Evolutionary conservation across 2,113 vertebrate genomes (phyloP).

Genomic region (Amia ocellicauda): DNA sequence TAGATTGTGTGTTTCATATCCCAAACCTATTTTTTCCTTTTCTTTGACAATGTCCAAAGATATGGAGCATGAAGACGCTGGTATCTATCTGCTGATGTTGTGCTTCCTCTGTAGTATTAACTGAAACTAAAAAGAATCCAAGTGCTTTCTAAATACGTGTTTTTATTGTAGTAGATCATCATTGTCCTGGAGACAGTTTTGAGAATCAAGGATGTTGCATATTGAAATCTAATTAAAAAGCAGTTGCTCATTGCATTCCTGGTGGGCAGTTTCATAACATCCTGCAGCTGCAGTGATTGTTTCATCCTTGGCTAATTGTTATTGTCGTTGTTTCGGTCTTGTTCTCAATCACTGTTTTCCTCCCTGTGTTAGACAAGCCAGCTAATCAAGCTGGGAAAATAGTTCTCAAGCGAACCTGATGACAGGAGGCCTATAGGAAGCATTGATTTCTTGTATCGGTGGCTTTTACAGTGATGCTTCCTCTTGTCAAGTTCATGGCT

Average conservation of each 20-base stretch:
- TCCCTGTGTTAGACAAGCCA: constrained; percentile 51
- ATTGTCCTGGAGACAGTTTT: no score
- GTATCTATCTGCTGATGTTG: no score
- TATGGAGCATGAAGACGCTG: no score
- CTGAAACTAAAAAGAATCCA: no score
- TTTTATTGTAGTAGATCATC: no score
- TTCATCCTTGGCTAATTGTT: constrained; percentile 21
- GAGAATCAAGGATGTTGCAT: constrained; percentile 10
- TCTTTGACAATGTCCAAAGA: no score
- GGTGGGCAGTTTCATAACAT: constrained; percentile 4
- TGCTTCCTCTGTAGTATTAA: no score
- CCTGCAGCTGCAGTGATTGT: constrained; percentile 11
- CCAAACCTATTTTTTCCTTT: no score
- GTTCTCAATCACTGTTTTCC: constrained; percentile 48
- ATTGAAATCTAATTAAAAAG: constrained; percentile 13
- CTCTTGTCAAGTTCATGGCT: not conserved
- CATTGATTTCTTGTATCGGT: not conserved
- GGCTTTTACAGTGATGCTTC: not conserved
- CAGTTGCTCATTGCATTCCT: constrained; percentile 5
- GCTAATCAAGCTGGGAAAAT: constrained; percentile 39
- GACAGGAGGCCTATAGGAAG: not conserved
- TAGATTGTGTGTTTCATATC: no score
- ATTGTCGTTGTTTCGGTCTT: constrained; percentile 21
- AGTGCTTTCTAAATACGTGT: no score
- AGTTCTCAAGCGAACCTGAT: not conserved